A percentile compares a stretch with the other conserved stretches of the same genome.
Conservation (phyloP, 2,888 invertebrate genomes). For the Yponomeuta malinellus region DNA sequence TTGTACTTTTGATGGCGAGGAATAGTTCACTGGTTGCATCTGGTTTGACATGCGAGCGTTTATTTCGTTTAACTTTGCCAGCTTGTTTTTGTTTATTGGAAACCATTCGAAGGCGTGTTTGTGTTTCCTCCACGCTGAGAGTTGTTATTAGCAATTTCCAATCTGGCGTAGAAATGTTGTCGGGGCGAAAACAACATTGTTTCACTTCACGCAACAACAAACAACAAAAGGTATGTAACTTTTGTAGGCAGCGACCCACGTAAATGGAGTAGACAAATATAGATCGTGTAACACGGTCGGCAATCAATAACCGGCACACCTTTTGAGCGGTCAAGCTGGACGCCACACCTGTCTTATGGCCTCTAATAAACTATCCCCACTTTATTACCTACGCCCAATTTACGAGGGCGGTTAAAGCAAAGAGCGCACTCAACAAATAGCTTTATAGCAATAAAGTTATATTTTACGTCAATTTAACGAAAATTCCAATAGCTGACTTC, state of each 20-base stretch:
- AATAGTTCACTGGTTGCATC: no score
- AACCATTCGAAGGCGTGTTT: neutral
- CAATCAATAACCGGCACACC: neutral
- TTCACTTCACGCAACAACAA: neutral
- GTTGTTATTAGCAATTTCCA: neutral
- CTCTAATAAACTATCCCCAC: neutral
- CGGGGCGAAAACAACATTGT: neutral
- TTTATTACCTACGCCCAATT: neutral
- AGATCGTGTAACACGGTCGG: neutral
- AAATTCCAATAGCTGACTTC: neutral
- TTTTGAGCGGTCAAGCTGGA: neutral
- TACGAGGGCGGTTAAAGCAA: neutral
- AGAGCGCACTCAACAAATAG: neutral
- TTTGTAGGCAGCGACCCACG: neutral
- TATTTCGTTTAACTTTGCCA: no score
- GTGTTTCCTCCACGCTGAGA: neutral
- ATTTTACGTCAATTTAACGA: neutral
- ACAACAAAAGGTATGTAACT: neutral
- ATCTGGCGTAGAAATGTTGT: neutral
- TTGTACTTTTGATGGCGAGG: no score
- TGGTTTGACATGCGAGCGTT: no score
- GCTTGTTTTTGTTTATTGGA: no score
- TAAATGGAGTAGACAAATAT: neutral
- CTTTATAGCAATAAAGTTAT: neutral
- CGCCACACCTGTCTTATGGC: constrained; percentile 1